Percentiles rank a stretch among this genome's conserved stretches.
Evolutionary conservation across 1,140 invertebrate genomes (phyloP).

Genomic region (Orchestia grillus): DNA sequence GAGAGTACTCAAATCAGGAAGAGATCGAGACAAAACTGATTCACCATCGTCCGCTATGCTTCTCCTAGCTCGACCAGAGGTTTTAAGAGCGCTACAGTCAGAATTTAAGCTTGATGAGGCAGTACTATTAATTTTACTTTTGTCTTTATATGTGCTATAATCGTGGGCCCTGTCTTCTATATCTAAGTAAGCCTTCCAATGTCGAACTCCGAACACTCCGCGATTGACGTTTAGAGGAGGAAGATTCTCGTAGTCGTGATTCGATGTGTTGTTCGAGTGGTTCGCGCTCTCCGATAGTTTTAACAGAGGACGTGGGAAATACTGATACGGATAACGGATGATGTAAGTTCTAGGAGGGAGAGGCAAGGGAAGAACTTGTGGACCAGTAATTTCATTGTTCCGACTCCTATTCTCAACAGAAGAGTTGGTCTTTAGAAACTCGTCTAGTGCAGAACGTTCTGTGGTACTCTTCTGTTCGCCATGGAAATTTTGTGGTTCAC

Average conservation of each 20-base stretch:
- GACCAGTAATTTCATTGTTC: background rate
- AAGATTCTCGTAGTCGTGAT: slow-evolving; percentile 79
- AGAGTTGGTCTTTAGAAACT: background rate
- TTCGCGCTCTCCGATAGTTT: background rate
- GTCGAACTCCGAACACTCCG: slow-evolving; percentile 78
- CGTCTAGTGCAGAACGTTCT: background rate
- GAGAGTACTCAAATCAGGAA: slow-evolving; percentile 71
- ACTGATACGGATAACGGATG: slow-evolving; percentile 9
- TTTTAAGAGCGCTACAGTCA: slow-evolving; percentile 53
- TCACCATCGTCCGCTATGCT: slow-evolving; percentile 63
- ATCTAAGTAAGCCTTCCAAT: slow-evolving; percentile 76
- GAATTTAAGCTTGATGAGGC: slow-evolving; percentile 62
- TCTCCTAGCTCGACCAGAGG: slow-evolving; percentile 57
- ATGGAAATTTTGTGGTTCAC: background rate
- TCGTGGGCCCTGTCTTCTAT: slow-evolving; percentile 79
- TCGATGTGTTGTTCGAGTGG: background rate
- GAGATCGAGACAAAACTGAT: slow-evolving; percentile 60
- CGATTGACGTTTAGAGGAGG: slow-evolving; percentile 78
- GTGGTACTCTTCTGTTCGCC: background rate
- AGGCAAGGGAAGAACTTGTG: slow-evolving; percentile 3
- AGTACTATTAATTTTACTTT: slow-evolving; percentile 63
- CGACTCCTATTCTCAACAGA: background rate
- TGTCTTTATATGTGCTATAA: slow-evolving; percentile 71
- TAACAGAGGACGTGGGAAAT: background rate
- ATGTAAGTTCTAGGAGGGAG: slow-evolving; percentile 41